phyloP scores from a whole-genome alignment of 2,797 vertebrate genomes.

The Hyperoplus immaculatus region DNA sequence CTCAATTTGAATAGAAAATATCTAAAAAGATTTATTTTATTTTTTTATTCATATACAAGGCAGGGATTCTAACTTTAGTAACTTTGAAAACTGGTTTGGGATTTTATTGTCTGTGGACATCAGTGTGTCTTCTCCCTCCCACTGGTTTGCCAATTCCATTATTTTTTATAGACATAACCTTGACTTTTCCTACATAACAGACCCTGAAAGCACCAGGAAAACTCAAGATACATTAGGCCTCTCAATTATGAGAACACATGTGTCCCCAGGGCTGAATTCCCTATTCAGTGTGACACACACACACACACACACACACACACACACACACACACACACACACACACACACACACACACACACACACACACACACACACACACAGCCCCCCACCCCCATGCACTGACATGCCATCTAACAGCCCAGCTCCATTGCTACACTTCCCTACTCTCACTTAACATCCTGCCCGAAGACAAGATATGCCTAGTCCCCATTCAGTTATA shows the following conservation, averaged over 20 bases:
- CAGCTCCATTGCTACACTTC: conserved; percentile 61
- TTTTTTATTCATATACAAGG: background rate
- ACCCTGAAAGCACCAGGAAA: conserved; percentile 79
- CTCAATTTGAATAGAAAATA: background rate
- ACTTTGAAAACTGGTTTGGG: conserved; percentile 51
- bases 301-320: too few species aligned
- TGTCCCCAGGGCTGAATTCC: conserved; percentile 75
- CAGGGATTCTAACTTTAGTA: conserved; percentile 37
- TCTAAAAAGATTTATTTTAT: too few species aligned
- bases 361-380: too few species aligned
- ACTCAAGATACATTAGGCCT: conserved; percentile 74
- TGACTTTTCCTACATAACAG: conserved; percentile 69
- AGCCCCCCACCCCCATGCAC: conserved; percentile 54
- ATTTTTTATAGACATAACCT: conserved; percentile 64
- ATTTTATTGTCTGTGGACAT: conserved; percentile 54
- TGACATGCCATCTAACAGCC: conserved; percentile 77
- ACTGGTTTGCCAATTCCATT: conserved; percentile 62
- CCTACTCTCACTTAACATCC: conserved; percentile 76
- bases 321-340: too few species aligned
- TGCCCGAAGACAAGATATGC: conserved; percentile 75
- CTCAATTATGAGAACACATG: conserved; percentile 82
- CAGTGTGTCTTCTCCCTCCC: conserved; percentile 53
- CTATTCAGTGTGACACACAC: conserved; percentile 40
- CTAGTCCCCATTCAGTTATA: conserved; percentile 74
- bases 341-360: too few species aligned